Percentiles rank a stretch among this genome's conserved stretches.
phyloP scores from a whole-genome alignment of 2,888 invertebrate species.

The Pseudococcus longispinus region DNA sequence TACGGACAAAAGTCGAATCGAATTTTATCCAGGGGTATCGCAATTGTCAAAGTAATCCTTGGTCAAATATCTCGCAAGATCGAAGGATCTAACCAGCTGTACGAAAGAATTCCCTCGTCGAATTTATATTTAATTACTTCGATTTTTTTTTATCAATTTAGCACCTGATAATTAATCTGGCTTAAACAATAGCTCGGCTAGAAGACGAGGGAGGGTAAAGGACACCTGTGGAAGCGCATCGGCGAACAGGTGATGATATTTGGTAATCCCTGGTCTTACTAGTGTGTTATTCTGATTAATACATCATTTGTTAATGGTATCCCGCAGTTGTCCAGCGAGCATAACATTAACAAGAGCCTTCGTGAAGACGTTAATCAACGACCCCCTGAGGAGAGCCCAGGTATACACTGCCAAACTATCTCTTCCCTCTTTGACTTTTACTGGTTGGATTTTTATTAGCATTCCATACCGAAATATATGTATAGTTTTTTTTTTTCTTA shows the following conservation, averaged over 20 bases:
- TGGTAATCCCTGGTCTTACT: slow-evolving; percentile 49
- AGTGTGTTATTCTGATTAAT: slow-evolving; percentile 56
- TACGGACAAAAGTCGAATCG: slow-evolving; percentile 37
- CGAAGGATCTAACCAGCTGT: too few species aligned
- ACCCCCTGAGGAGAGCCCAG: slow-evolving; percentile 54
- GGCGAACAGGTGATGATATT: slow-evolving; percentile 38
- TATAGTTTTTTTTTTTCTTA: background rate
- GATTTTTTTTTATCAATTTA: background rate
- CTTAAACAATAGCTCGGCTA: background rate
- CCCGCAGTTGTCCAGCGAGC: slow-evolving; percentile 55
- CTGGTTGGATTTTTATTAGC: slow-evolving; percentile 48
- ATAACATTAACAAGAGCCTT: slow-evolving; percentile 55
- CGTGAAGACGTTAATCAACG: slow-evolving; percentile 57
- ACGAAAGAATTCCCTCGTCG: too few species aligned
- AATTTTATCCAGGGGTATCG: slow-evolving; percentile 40
- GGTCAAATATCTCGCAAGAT: background rate
- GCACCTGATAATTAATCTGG: background rate
- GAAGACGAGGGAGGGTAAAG: background rate
- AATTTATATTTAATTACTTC: background rate
- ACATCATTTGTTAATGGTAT: slow-evolving; percentile 57
- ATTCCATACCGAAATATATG: slow-evolving; percentile 39
- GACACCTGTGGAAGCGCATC: background rate
- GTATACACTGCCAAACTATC: slow-evolving; percentile 52
- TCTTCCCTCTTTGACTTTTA: slow-evolving; percentile 39
- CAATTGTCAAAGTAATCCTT: background rate